phyloP scores from a whole-genome alignment of 2,888 invertebrate species.

The Sussaba pulchella region DNA sequence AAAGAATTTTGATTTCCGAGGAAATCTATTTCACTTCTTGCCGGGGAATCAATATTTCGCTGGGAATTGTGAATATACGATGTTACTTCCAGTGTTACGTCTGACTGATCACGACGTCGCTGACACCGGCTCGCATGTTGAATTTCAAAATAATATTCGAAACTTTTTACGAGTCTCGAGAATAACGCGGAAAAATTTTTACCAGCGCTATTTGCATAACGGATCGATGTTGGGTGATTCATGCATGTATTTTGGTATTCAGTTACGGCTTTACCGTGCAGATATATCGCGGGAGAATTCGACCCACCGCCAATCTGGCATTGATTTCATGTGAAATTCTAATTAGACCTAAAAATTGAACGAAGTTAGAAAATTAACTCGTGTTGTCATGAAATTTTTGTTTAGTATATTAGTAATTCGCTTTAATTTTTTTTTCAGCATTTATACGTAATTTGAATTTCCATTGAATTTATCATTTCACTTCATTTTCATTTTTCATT shows the following conservation, averaged over 20 bases:
- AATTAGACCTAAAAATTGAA: not conserved
- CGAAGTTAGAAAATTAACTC: not conserved
- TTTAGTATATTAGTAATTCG: too few relatives aligned
- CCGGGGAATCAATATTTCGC: not conserved
- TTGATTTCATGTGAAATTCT: not conserved
- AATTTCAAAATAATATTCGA: not conserved
- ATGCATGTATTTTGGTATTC: not conserved
- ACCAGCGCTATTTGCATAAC: too few relatives aligned
- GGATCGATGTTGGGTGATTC: too few relatives aligned
- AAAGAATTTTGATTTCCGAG: slow-evolving; percentile 40
- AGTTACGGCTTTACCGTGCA: not conserved
- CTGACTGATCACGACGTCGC: not conserved
- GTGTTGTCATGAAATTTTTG: too few relatives aligned
- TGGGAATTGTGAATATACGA: slow-evolving; percentile 6
- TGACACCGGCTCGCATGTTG: not conserved
- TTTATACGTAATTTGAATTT: too few relatives aligned
- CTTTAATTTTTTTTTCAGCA: too few relatives aligned
- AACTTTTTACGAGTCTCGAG: not conserved
- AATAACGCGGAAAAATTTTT: not conserved
- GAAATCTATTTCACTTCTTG: slow-evolving; percentile 3
- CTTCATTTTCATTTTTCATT: not conserved
- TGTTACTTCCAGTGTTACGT: too few relatives aligned
- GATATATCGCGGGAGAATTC: not conserved
- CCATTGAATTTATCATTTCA: too few relatives aligned
- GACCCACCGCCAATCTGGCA: not conserved